These are phyloP conservation scores for Perodicticus potto DNA, from an alignment of 2,797 vertebrate species.

Conservation along the genomic window DNA sequence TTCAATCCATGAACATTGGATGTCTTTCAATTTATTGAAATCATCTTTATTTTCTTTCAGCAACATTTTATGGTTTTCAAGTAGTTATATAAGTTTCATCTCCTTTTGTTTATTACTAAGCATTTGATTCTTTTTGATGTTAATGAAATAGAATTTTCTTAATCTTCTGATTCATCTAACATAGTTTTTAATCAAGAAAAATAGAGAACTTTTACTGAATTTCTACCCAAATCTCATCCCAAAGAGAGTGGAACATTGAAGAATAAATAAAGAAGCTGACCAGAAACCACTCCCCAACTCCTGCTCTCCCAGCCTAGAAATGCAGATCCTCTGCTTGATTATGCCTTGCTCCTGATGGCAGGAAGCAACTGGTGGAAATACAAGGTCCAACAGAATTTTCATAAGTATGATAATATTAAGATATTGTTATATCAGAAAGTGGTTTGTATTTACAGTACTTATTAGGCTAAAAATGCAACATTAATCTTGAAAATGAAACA, in stretches of 20 bases:
- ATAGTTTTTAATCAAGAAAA: not conserved
- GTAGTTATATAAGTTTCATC: not conserved
- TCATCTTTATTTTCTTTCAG: not conserved
- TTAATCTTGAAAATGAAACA: not conserved
- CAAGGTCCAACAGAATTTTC: not conserved
- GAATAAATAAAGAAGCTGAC: not conserved
- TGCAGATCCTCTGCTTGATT: not conserved
- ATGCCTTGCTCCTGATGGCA: not conserved
- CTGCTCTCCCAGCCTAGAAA: not conserved
- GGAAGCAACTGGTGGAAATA: not conserved
- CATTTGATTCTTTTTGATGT: not conserved
- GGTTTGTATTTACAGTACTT: not conserved
- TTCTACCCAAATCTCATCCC: not conserved
- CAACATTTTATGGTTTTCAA: not conserved
- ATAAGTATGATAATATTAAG: not conserved
- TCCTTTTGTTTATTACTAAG: not conserved
- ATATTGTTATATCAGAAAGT: not conserved
- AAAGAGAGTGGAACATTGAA: not conserved
- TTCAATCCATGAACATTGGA: not conserved
- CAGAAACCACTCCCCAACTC: not conserved
- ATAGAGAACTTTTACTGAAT: not conserved
- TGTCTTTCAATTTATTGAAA: not conserved
- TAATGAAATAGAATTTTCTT: not conserved
- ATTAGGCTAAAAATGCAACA: not conserved
- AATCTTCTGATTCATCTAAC: not conserved